phyloP scores from a whole-genome alignment of 1,140 invertebrate species.

The Aphaenogaster rudis region DNA sequence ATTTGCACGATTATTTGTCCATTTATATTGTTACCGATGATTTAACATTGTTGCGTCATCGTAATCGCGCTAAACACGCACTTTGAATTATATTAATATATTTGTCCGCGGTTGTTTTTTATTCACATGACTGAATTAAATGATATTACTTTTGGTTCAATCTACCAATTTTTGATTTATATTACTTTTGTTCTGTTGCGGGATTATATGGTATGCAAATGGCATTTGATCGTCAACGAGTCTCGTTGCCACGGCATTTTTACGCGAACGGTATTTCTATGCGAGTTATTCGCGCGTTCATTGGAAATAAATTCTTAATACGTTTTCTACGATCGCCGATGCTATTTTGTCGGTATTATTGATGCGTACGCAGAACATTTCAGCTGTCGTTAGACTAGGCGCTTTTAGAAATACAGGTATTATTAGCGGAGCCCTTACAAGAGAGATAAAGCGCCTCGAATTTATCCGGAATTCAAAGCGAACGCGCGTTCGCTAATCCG shows the following conservation, averaged over 20 bases:
- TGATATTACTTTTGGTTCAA: constrained; percentile 15
- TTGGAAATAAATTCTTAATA: constrained; percentile 34
- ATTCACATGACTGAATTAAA: constrained; percentile 34
- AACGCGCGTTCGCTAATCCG: constrained; percentile 36
- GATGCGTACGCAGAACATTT: constrained; percentile 2
- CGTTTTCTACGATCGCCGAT: neutral
- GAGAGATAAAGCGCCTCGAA: constrained; percentile 26
- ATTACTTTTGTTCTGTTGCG: constrained; percentile 17
- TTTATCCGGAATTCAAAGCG: constrained; percentile 43
- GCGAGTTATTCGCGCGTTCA: constrained; percentile 41
- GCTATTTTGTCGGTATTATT: constrained; percentile 12
- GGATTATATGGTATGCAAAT: constrained; percentile 46
- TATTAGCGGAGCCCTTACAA: neutral
- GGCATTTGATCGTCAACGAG: constrained; percentile 40
- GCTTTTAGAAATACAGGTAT: neutral
- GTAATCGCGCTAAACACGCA: neutral
- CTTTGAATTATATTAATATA: constrained; percentile 16
- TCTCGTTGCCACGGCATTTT: constrained; percentile 50
- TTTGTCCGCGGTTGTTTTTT: constrained; percentile 22
- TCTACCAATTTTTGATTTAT: neutral
- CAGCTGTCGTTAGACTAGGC: neutral
- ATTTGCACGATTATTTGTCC: neutral
- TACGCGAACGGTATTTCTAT: constrained; percentile 51
- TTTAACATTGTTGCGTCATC: neutral
- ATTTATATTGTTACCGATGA: neutral